Conservation (phyloP, 2,797 vertebrate species). For the Adelosebastes latens region DNA sequence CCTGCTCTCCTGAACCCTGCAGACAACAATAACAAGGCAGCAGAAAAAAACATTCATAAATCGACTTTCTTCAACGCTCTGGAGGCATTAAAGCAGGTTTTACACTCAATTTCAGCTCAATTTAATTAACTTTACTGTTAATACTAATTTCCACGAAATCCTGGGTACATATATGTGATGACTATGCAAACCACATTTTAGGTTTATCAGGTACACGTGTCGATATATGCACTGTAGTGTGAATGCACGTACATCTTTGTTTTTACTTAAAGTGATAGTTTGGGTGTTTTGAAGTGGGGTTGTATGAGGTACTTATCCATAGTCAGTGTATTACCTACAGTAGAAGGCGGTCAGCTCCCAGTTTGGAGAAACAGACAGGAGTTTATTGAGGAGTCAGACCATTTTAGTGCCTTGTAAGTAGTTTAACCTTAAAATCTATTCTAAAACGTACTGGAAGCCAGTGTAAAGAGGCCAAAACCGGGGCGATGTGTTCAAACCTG, state of each 20-base stretch:
- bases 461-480: not conserved
- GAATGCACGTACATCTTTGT: not conserved
- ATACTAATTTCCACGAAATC: not conserved
- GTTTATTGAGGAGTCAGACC: too few species aligned
- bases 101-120: not conserved
- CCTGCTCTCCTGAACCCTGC: slow-evolving; percentile 75
- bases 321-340: too few species aligned
- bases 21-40: slow-evolving; percentile 17
- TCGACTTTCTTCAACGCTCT: not conserved
- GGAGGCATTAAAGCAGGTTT: not conserved
- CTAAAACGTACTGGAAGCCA: too few species aligned
- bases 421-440: not conserved
- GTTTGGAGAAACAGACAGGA: too few species aligned
- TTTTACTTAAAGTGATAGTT: too few species aligned
- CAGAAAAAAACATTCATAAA: not conserved
- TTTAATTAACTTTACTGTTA: not conserved
- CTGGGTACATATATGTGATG: not conserved
- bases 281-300: too few species aligned
- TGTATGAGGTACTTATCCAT: too few species aligned
- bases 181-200: not conserved
- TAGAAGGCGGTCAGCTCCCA: too few species aligned
- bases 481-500: not conserved
- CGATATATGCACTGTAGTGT: not conserved
- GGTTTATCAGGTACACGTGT: not conserved
- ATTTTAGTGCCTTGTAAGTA: too few species aligned